Percentiles rank a stretch among this genome's conserved stretches.
Evolutionary conservation across 37 sponge, comb jelly and placozoan genomes (phyloP).

Genomic region (Diacarnus erythraeanus): DNA sequence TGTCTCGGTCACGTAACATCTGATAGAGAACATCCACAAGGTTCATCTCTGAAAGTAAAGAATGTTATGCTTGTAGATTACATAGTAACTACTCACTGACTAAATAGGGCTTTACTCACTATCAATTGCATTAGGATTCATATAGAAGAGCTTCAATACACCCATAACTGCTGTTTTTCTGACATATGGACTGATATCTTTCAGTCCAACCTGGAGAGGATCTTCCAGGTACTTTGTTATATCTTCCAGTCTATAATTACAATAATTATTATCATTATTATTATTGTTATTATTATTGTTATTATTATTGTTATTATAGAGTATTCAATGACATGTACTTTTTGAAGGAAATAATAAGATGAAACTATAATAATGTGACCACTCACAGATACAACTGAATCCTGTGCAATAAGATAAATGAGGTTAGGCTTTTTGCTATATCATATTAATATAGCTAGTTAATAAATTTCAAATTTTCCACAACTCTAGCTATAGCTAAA

Average conservation of each 20-base stretch:
- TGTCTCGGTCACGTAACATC: slow-evolving; percentile 85
- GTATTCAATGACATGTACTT: neutral
- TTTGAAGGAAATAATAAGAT: neutral
- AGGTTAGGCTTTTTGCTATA: too few species aligned
- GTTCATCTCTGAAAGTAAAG: slow-evolving; percentile 56
- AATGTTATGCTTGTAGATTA: neutral
- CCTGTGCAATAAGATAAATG: too few species aligned
- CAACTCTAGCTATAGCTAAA: neutral
- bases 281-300: too few species aligned
- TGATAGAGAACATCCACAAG: slow-evolving; percentile 80
- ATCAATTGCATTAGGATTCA: slow-evolving; percentile 51
- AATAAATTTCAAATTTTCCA: too few species aligned
- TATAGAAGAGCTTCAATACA: slow-evolving; percentile 80
- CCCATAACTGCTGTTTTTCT: slow-evolving; percentile 95
- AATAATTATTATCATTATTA: neutral
- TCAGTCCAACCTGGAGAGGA: slow-evolving; percentile 80
- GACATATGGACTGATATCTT: slow-evolving; percentile 87
- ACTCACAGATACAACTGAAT: too few species aligned
- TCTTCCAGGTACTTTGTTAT: slow-evolving; percentile 81
- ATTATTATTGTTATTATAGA: too few species aligned
- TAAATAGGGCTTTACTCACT: neutral
- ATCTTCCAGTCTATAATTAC: slow-evolving; percentile 50
- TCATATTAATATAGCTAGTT: too few species aligned
- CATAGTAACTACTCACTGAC: neutral
- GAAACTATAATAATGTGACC: neutral